Conservation (phyloP, 2,888 invertebrate genomes). For the Amaurobius ferox region DNA sequence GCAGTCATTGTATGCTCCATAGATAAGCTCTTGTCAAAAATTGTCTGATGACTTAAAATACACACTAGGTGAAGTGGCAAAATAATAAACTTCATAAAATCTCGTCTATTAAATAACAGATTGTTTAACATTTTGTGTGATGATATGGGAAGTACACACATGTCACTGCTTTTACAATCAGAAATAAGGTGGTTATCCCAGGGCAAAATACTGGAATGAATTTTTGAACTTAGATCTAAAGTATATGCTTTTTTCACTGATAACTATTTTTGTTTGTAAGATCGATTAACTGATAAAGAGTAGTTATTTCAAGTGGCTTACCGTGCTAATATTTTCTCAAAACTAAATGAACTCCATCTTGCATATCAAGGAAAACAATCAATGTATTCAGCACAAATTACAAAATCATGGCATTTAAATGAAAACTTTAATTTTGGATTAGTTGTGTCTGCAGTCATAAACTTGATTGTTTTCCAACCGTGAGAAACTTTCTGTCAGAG, state of each 20-base stretch:
- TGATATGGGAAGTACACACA: constrained; percentile 11
- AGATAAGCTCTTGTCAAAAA: constrained; percentile 2
- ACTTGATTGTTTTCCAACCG: no score
- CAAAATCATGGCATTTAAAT: no score
- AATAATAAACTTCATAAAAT: constrained; percentile 25
- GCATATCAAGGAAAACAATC: background rate
- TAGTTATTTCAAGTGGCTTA: background rate
- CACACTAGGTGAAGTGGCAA: background rate
- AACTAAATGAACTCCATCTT: background rate
- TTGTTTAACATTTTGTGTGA: constrained; percentile 20
- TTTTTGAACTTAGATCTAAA: background rate
- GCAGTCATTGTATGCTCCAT: constrained; percentile 23
- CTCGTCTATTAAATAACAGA: constrained; percentile 3
- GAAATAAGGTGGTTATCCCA: constrained; percentile 11
- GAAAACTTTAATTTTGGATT: no score
- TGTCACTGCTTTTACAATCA: background rate
- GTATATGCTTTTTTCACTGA: background rate
- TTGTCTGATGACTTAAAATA: background rate
- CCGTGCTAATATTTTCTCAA: background rate
- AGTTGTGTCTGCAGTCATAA: no score
- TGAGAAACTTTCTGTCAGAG: no score
- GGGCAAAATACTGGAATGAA: background rate
- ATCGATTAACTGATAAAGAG: background rate
- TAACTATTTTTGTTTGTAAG: background rate
- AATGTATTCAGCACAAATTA: no score